Percentiles rank a stretch among this genome's conserved stretches.
These are phyloP conservation scores for Myanophis thanlyinensis DNA, from an alignment of 2,113 vertebrate genomes.

Conservation along the genomic window DNA sequence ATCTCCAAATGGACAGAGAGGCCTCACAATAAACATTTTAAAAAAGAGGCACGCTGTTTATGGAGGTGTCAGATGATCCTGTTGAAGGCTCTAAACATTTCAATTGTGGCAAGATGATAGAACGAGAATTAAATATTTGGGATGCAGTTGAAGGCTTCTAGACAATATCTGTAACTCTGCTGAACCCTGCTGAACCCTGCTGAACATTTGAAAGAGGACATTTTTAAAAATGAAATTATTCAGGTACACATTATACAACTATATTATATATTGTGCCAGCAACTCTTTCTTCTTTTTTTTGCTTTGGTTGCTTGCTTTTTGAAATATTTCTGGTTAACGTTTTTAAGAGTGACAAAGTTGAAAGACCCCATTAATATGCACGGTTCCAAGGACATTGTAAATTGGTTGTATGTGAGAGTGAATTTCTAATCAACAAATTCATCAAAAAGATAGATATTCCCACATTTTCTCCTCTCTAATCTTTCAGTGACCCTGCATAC, in stretches of 20 bases:
- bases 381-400: constrained; percentile 43
- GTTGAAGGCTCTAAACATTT: neutral
- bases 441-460: constrained; percentile 60
- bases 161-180: neutral
- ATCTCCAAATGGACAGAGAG: neutral
- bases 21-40: neutral
- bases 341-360: constrained; percentile 30
- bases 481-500: constrained; percentile 41
- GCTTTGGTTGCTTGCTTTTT: neutral
- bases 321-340: constrained; percentile 18
- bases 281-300: neutral
- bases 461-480: constrained; percentile 50
- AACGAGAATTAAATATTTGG: neutral
- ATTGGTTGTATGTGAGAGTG: constrained; percentile 34
- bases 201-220: neutral
- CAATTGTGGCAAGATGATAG: neutral
- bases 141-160: neutral
- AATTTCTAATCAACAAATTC: constrained; percentile 64
- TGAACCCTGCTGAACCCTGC: neutral
- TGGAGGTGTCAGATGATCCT: neutral
- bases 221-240: neutral
- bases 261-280: neutral
- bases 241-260: neutral
- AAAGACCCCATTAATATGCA: constrained; percentile 44
- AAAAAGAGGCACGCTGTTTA: neutral